Conservation (phyloP, 2,113 vertebrate species). For the Pelobates fuscus region DNA sequence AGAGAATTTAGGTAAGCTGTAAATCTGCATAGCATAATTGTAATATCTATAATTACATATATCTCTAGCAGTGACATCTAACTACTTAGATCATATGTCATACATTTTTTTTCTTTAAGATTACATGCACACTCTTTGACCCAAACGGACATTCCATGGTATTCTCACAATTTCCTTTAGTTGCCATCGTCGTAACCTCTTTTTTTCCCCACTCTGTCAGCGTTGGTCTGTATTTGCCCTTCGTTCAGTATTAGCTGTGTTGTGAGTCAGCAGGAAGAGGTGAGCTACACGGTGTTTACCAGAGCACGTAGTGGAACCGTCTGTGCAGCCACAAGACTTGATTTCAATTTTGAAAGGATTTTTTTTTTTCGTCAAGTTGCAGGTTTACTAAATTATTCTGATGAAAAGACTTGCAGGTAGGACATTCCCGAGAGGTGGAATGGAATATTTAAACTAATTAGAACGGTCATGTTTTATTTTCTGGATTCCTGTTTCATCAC, state of each 20-base stretch:
- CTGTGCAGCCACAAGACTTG: slow-evolving; percentile 18
- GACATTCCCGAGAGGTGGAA: not conserved
- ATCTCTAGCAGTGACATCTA: no score
- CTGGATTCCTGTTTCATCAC: no score
- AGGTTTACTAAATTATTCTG: slow-evolving; percentile 22
- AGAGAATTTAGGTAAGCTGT: no score
- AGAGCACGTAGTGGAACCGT: slow-evolving; percentile 32
- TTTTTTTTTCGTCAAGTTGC: slow-evolving; percentile 22
- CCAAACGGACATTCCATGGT: not conserved
- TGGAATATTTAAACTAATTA: not conserved
- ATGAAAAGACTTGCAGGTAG: not conserved
- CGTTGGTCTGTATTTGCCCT: slow-evolving; percentile 1
- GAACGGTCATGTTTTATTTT: not conserved
- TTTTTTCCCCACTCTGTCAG: slow-evolving; percentile 27
- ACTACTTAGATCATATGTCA: no score
- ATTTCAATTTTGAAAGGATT: slow-evolving; percentile 14
- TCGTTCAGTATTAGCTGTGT: not conserved
- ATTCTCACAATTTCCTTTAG: slow-evolving; percentile 17
- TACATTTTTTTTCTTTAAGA: not conserved
- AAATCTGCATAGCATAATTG: no score
- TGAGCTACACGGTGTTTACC: slow-evolving; percentile 20
- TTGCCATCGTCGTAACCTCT: not conserved
- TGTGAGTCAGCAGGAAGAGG: slow-evolving; percentile 22
- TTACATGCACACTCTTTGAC: not conserved
- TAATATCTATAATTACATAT: no score